phyloP scores from a whole-genome alignment of 2,113 vertebrate genomes.

The Seriola rivoliana region DNA sequence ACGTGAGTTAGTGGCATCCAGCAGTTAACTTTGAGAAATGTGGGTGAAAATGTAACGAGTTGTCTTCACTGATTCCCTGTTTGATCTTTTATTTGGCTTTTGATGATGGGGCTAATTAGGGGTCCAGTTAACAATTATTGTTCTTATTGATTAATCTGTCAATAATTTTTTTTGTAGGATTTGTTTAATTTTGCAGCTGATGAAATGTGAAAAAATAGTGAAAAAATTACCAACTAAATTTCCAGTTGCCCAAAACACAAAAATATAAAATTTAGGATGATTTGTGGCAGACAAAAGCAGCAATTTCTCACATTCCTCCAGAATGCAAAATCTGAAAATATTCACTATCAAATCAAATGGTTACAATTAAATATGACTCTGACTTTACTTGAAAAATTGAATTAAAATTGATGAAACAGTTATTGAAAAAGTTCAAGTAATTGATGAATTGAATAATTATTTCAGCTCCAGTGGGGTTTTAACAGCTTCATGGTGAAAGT shows the following conservation, averaged over 20 bases:
- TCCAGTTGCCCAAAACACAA: neutral
- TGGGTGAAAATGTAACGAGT: neutral
- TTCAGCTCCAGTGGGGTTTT: too few relatives aligned
- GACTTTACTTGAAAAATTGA: too few relatives aligned
- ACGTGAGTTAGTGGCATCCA: conserved; percentile 3
- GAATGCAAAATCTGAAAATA: neutral
- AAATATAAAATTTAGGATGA: neutral
- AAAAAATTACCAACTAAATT: neutral
- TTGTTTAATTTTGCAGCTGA: neutral
- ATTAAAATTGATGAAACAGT: too few relatives aligned
- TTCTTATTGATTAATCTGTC: neutral
- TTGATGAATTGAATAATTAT: too few relatives aligned
- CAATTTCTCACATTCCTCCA: neutral
- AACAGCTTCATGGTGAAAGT: too few relatives aligned
- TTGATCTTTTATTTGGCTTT: neutral
- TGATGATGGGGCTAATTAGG: neutral
- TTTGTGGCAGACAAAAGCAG: neutral
- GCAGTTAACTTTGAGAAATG: neutral
- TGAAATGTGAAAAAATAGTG: neutral
- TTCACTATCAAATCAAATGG: neutral
- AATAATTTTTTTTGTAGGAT: neutral
- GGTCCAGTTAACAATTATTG: neutral
- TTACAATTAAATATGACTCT: too few relatives aligned
- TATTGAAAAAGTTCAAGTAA: too few relatives aligned
- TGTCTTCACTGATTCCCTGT: neutral